phyloP scores from a whole-genome alignment of 1,140 invertebrate genomes.

The Ceratina japonica region DNA sequence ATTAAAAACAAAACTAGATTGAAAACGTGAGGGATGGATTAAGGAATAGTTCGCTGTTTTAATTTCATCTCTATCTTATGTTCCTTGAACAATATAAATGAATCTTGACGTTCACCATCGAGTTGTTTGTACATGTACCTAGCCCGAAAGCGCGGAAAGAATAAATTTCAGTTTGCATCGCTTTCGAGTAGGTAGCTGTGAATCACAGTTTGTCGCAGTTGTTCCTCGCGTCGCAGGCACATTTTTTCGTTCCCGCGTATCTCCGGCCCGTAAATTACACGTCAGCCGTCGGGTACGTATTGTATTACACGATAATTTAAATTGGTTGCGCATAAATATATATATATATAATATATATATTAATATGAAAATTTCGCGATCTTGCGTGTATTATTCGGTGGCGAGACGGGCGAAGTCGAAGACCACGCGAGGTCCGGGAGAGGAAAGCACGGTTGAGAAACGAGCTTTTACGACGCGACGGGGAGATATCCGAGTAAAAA shows the following conservation, averaged over 20 bases:
- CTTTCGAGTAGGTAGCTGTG: background rate
- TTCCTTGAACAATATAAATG: background rate
- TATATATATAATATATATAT: too few relatives aligned
- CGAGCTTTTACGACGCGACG: slow-evolving; percentile 4
- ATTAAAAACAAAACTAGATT: too few relatives aligned
- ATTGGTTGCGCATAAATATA: slow-evolving; percentile 6
- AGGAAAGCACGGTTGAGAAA: slow-evolving; percentile 1
- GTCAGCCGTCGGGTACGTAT: background rate
- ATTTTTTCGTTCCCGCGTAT: background rate
- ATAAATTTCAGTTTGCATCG: slow-evolving; percentile 14
- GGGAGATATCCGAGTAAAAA: background rate
- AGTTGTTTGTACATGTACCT: background rate
- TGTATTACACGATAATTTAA: background rate
- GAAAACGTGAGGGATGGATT: too few relatives aligned
- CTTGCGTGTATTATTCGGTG: too few relatives aligned
- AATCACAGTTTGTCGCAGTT: background rate
- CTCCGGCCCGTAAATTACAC: background rate
- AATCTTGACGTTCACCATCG: background rate
- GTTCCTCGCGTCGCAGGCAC: background rate
- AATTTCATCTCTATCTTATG: too few relatives aligned
- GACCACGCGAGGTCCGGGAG: background rate
- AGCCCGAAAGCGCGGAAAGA: slow-evolving; percentile 2
- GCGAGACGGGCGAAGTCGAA: background rate
- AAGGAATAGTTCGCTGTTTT: too few relatives aligned
- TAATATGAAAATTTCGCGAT: background rate